Evolutionary conservation across 2,888 invertebrate genomes (phyloP).

Genomic region (Coremacera marginata): DNA sequence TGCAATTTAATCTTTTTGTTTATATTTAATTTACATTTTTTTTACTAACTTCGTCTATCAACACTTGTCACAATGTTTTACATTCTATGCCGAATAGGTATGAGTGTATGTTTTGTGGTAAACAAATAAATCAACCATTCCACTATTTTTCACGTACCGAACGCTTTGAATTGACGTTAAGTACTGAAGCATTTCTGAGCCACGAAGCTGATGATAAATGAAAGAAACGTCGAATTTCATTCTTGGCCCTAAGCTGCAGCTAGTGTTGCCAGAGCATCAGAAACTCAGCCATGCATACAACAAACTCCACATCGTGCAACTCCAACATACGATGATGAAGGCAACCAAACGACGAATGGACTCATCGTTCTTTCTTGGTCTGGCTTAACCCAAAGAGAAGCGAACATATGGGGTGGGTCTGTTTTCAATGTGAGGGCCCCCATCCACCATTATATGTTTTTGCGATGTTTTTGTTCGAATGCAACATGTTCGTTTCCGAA

Average conservation of each 20-base stretch:
- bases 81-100: neutral
- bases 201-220: conserved; percentile 57
- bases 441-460: neutral
- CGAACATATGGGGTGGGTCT: too few species aligned
- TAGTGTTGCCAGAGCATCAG: conserved; percentile 14
- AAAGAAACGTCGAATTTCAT: conserved; percentile 56
- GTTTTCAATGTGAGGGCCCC: too few species aligned
- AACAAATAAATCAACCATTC: neutral
- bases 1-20: neutral
- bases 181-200: conserved; percentile 56
- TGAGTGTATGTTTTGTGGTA: neutral
- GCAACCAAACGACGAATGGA: too few species aligned
- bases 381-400: too few species aligned
- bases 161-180: conserved; percentile 56
- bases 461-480: neutral
- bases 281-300: too few species aligned
- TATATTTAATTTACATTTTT: conserved; percentile 14
- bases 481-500: neutral
- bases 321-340: too few species aligned
- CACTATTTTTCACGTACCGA: conserved; percentile 43
- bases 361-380: too few species aligned
- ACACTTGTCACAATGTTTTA: neutral
- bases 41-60: neutral
- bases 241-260: conserved; percentile 33
- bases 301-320: too few species aligned